Base-by-base conservation (phyloP, 2,113 vertebrate genomes). In the Phaetusa simplex region DNA sequence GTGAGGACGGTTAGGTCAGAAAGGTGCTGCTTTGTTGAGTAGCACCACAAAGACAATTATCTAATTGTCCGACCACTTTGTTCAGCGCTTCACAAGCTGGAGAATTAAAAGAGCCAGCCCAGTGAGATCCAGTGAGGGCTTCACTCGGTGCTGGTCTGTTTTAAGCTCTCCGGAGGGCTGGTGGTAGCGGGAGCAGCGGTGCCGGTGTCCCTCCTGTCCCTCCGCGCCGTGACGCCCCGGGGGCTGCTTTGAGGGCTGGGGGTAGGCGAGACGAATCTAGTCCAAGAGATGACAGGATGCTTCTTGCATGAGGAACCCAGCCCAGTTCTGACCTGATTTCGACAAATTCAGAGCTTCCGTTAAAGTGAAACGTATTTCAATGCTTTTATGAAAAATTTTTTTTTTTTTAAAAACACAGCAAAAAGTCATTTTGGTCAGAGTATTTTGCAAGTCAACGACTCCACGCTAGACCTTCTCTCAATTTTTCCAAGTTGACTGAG, bases 311-410 rank as follows among this genome's bases (percentile, higher is more conserved):
- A 24, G 80, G 65, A 59, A 8, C 43, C 21, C 38, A 11, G 1
- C 0, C 27, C 1, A 1, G 11, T 50, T 40, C 43, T 65, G 62
- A 58, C 56, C 50, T 1, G 5, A 23, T 26, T 69, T 22, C 0
- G 0, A 12, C 50, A 32, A n/a, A 86, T 62, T 13, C 64, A 23
- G 29, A 65, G 22, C 32, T 7, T 71, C 49, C 16, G 17, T 22
- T 67, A 4, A 36, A 55, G 5, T 8, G 29, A 77, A 58, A 17
- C 11, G 6, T 64, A 43, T 52, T 9, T 2, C 18, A 43, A 11
- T 34, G 6, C 5, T 43, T 62, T 14, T 7, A 15, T 5, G 11
- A 45, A 64, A 64, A 36, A 40, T 40, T 40, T 40, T 4, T 8
- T 32, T 24, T 38, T 52, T 72, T 21, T 8, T 19, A 43, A 61